Evolutionary conservation across 1,140 invertebrate species (phyloP).

Genomic region (Condylostylus longicornis): DNA sequence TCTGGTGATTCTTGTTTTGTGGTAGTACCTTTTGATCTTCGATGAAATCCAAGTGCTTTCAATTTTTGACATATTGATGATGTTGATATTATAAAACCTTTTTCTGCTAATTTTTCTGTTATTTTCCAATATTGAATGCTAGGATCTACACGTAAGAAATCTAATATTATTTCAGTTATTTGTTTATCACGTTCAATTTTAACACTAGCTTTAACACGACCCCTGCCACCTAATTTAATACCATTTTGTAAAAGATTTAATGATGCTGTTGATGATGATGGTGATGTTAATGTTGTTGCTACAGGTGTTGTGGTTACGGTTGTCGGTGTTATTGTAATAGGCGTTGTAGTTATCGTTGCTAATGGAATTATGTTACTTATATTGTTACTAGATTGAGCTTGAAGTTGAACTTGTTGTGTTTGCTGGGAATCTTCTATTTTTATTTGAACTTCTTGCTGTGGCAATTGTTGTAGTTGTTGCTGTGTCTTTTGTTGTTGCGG

Average conservation of each 20-base stretch:
- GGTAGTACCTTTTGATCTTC: too few relatives aligned
- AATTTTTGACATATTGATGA: slow-evolving; percentile 30
- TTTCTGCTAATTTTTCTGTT: slow-evolving; percentile 26
- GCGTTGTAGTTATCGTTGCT: too few relatives aligned
- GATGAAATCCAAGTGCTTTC: slow-evolving; percentile 29
- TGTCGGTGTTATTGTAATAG: too few relatives aligned
- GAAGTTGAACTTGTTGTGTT: too few relatives aligned
- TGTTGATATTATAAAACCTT: slow-evolving; percentile 28
- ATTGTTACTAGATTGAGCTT: too few relatives aligned
- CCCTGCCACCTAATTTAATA: slow-evolving; percentile 15
- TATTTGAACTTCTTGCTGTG: too few relatives aligned
- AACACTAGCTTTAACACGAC: slow-evolving; percentile 25
- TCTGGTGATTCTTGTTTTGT: too few relatives aligned
- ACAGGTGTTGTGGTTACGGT: too few relatives aligned
- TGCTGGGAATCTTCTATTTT: too few relatives aligned
- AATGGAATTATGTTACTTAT: too few relatives aligned
- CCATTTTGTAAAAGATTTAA: not conserved
- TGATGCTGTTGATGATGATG: slow-evolving; percentile 5
- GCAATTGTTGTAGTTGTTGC: too few relatives aligned
- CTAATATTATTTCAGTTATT: slow-evolving; percentile 30
- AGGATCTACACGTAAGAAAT: slow-evolving; percentile 28
- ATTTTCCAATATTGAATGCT: slow-evolving; percentile 31
- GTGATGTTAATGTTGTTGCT: slow-evolving; percentile 4
- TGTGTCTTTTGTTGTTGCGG: too few relatives aligned
- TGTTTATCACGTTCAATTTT: slow-evolving; percentile 26